Evolutionary conservation across 2,113 vertebrate genomes (phyloP), one percentile per base, ranked within the genome.

Genomic region (Vimba vimba): DNA sequence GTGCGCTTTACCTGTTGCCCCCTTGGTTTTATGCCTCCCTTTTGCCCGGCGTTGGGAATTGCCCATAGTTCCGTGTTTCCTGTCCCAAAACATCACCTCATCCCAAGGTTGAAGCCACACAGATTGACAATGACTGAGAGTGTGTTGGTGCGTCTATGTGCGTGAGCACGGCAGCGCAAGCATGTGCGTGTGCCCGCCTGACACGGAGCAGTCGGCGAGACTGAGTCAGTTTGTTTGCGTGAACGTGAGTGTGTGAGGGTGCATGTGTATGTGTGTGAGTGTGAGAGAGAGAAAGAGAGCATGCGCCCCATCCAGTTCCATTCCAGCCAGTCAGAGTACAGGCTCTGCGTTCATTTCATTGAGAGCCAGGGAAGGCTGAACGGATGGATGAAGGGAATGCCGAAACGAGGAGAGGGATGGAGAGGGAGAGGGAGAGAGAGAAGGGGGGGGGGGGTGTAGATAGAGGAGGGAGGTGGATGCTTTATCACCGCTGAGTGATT

Each of bases 1-100:
- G 71, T 64, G 73, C 36, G 75, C 60, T 82, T 87, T 90, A 90
- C 95, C 95, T 95, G 94, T 94, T 94, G 94, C 92, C 87, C 93
- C 93, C 92, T 94, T 94, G 85, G 91, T 92, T 94, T 93, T 94
- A 90, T 95, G 95, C 86, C 94, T 93, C 87, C 93, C 94, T 93
- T 95, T 95, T 87, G 94, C 90, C 89, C 93, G 92, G n/a, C 94
- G 92, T 75, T 95, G 95, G 92, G 94, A 93, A 91, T 95, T 95
- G 85, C 94, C 94, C 93, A 93, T 93, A 88, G 86, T 89, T 89
- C 88, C 93, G 62, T 92, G 94, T 88, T 95, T 95, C 92, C 93
- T 94, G 93, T 95, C 95, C 95, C 95, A 95, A 90, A 95, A 95
- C 95, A 95, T 95, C 93, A 94, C 94, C 92, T 91, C 91, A 88